Conservation (phyloP, 2,113 vertebrate genomes). For the Passer montanus region DNA sequence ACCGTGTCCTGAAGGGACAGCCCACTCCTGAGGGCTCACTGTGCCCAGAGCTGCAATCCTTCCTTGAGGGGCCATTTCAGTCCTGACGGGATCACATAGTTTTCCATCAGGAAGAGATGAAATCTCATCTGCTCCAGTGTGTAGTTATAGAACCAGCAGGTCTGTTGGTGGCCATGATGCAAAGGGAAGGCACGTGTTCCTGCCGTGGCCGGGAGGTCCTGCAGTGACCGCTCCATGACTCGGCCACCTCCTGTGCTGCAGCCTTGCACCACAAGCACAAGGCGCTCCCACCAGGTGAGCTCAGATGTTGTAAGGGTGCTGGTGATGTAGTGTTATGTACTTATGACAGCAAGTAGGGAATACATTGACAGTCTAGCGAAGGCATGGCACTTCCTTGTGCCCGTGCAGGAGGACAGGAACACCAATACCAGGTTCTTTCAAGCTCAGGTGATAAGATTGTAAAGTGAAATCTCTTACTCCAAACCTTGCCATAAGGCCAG, state of each 20-base stretch:
- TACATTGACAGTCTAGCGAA: accelerated
- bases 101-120: neutral
- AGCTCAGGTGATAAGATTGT: accelerated
- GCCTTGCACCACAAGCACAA: too few species aligned
- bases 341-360: neutral
- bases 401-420: neutral
- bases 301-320: accelerated
- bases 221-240: accelerated
- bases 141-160: too few species aligned
- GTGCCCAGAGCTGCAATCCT: neutral
- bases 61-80: neutral
- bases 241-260: neutral
- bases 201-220: accelerated
- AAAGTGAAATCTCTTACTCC: neutral
- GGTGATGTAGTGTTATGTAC: too few species aligned
- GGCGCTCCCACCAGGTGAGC: neutral
- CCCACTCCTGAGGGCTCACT: neutral
- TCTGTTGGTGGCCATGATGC: accelerated
- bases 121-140: accelerated
- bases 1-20: too few species aligned
- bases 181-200: accelerated
- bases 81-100: accelerated
- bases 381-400: too few species aligned
- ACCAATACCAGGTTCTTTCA: neutral
- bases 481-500: neutral